Percentiles rank a stretch among this genome's conserved stretches.
These are phyloP conservation scores for Porites lobata DNA, from an alignment of 92 coral and sea anemone genomes.

Conservation along the genomic window DNA sequence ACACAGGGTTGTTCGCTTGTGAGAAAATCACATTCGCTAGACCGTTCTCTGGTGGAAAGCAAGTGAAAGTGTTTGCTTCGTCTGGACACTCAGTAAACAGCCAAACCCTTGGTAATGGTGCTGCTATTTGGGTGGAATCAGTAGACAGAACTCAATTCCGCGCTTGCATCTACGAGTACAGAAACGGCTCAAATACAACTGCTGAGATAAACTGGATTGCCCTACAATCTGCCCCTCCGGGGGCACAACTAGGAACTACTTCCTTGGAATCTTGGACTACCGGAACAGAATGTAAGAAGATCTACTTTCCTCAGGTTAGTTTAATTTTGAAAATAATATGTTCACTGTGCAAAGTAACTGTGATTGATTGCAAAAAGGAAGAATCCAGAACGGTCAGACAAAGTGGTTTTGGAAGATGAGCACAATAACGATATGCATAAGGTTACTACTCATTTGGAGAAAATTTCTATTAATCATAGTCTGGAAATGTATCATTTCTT, in stretches of 20 bases:
- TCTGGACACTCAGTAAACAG: neutral
- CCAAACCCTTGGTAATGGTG: slow-evolving; percentile 16
- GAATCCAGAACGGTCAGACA: no score
- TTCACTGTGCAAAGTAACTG: no score
- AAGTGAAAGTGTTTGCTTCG: slow-evolving; percentile 20
- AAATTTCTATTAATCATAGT: no score
- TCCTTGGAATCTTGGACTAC: slow-evolving; percentile 29
- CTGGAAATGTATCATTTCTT: no score
- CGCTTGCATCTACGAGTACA: slow-evolving; percentile 10
- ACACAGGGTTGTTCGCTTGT: slow-evolving; percentile 25
- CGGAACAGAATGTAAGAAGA: slow-evolving; percentile 16
- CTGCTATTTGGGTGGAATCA: slow-evolving; percentile 39
- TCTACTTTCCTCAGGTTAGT: neutral
- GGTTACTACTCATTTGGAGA: no score
- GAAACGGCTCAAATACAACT: neutral
- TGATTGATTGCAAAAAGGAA: no score
- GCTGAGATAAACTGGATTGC: slow-evolving; percentile 8
- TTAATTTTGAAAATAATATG: no score
- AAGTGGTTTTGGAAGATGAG: no score
- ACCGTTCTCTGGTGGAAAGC: neutral
- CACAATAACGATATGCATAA: no score
- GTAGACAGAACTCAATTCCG: neutral
- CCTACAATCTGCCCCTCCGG: neutral
- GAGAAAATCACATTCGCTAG: neutral
- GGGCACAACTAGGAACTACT: neutral